Conservation (phyloP, 2,113 vertebrate species). For the Prinia subflava region DNA sequence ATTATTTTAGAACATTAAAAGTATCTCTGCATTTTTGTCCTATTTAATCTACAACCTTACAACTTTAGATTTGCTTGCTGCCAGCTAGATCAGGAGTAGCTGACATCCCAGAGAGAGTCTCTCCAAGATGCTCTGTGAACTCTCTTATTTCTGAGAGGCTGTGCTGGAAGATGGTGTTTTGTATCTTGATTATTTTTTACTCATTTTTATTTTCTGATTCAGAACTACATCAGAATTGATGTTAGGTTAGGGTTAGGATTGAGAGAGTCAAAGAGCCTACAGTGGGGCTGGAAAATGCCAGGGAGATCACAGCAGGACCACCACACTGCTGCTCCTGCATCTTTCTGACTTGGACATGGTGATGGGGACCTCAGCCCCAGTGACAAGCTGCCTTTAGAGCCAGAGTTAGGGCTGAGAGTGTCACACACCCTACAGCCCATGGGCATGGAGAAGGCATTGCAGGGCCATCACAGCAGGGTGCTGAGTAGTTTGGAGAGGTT, state of each 20-base stretch:
- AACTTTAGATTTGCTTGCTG: background rate
- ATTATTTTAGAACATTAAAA: background rate
- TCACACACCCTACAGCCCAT: background rate
- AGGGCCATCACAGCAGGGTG: background rate
- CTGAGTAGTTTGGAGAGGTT: background rate
- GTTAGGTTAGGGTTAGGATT: background rate
- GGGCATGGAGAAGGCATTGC: background rate
- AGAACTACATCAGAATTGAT: background rate
- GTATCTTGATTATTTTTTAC: background rate
- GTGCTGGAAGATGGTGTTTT: background rate
- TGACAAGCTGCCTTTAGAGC: accelerated
- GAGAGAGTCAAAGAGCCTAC: too few relatives aligned
- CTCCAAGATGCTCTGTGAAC: background rate
- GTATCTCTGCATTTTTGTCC: background rate
- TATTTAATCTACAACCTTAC: background rate
- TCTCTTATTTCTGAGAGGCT: background rate
- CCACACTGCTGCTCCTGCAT: accelerated
- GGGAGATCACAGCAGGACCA: accelerated
- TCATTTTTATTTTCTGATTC: background rate
- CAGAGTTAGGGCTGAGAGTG: too few relatives aligned
- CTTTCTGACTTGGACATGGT: accelerated
- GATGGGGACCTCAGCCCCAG: background rate
- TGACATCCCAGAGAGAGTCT: background rate
- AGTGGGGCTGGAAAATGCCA: background rate
- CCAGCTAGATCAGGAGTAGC: background rate